Conservation (phyloP, 2,888 invertebrate species). For the Xanthia icteritia region DNA sequence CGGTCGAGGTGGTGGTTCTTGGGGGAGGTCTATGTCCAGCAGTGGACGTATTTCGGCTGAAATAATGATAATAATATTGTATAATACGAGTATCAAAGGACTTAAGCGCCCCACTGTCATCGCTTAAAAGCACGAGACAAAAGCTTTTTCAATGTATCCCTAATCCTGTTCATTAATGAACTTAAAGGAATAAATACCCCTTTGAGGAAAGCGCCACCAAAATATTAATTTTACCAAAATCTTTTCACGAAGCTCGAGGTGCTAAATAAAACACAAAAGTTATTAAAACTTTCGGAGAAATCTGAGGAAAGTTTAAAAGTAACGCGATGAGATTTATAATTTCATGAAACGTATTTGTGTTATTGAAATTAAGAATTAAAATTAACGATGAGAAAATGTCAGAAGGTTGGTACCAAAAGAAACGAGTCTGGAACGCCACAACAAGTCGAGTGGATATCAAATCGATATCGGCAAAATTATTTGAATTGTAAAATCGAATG, state of each 20-base stretch:
- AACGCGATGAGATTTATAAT: constrained; percentile 57
- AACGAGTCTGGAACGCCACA: constrained; percentile 6
- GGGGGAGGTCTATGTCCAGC: no score
- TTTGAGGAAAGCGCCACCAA: constrained; percentile 48
- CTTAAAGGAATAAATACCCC: constrained; percentile 56
- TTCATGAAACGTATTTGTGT: constrained; percentile 58
- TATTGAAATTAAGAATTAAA: constrained; percentile 52
- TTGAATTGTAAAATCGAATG: constrained; percentile 54
- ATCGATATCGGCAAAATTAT: constrained; percentile 56
- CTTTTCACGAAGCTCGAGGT: constrained; percentile 57
- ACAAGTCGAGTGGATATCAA: constrained; percentile 26
- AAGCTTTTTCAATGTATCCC: constrained; percentile 52
- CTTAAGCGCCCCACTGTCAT: constrained; percentile 23
- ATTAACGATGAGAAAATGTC: constrained; percentile 39
- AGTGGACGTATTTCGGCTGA: no score
- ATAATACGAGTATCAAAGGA: constrained; percentile 1
- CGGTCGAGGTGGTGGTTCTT: no score
- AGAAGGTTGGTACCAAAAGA: constrained; percentile 20
- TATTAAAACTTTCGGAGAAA: constrained; percentile 62
- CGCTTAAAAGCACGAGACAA: constrained; percentile 28
- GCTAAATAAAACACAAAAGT: constrained; percentile 66
- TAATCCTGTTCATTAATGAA: constrained; percentile 60
- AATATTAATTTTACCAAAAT: constrained; percentile 59
- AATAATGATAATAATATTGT: no score
- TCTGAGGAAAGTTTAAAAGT: constrained; percentile 57